These are phyloP conservation scores for Sceliomorpha sp. DNA, from an alignment of 2,888 invertebrate species.

Conservation along the genomic window DNA sequence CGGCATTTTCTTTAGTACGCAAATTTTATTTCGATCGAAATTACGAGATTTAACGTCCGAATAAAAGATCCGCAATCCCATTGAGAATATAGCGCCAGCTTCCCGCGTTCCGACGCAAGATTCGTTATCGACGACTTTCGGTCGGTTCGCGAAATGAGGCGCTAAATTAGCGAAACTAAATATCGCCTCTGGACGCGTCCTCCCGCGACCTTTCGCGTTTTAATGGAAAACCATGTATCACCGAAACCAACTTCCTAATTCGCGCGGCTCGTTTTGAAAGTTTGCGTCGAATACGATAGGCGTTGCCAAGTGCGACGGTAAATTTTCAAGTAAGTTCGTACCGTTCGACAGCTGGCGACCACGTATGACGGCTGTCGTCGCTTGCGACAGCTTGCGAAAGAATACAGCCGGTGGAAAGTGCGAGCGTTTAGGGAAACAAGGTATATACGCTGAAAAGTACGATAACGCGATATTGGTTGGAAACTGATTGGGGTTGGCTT, in stretches of 20 bases:
- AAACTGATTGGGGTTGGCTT: not conserved
- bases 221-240: slow-evolving; percentile 28
- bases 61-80: no score
- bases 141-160: no score
- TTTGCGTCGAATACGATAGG: no score
- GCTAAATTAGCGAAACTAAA: no score
- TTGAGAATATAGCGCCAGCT: no score
- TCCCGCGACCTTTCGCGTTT: no score
- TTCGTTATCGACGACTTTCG: no score
- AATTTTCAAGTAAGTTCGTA: slow-evolving; percentile 42
- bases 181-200: no score
- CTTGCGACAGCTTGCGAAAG: slow-evolving; percentile 52
- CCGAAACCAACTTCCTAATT: no score
- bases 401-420: slow-evolving; percentile 10
- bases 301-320: slow-evolving; percentile 33
- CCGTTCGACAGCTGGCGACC: slow-evolving; percentile 52
- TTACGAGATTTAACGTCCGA: slow-evolving; percentile 5
- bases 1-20: slow-evolving; percentile 14
- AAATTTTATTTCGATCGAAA: slow-evolving; percentile 28
- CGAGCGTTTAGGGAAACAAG: not conserved
- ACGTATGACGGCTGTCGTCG: slow-evolving; percentile 57
- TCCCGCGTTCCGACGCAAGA: no score
- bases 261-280: no score
- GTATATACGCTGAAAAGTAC: not conserved
- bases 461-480: slow-evolving; percentile 2